Evolutionary conservation across 2,888 invertebrate species (phyloP).

Genomic region (Drosophila barbarae): DNA sequence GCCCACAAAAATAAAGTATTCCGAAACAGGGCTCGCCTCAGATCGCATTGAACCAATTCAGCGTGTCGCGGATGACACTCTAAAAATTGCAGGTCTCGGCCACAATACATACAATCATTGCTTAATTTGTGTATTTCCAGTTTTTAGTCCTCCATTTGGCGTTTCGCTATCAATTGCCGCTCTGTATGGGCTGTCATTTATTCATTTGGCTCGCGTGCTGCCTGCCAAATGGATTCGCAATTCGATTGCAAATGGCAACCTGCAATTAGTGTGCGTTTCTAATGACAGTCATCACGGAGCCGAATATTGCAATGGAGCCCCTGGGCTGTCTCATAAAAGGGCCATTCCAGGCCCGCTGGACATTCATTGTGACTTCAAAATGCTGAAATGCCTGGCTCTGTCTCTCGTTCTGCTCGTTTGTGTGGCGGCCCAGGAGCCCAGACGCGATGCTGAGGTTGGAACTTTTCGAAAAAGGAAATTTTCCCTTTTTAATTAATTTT

Average conservation of each 20-base stretch:
- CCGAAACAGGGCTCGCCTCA: neutral
- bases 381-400: conserved; percentile 31
- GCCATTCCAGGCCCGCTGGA: neutral
- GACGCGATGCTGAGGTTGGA: conserved; percentile 38
- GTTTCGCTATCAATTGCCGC: conserved; percentile 49
- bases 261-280: conserved; percentile 46
- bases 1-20: conserved; percentile 44
- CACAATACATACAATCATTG: conserved; percentile 45
- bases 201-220: conserved; percentile 42
- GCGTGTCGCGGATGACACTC: conserved; percentile 29
- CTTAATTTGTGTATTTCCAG: conserved; percentile 50
- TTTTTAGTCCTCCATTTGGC: conserved; percentile 47
- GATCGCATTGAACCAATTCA: conserved; percentile 23
- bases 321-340: conserved; percentile 34
- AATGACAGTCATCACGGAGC: conserved; percentile 42
- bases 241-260: conserved; percentile 44
- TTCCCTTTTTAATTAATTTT: neutral
- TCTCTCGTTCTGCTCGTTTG: conserved; percentile 10
- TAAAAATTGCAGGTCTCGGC: conserved; percentile 23
- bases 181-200: conserved; percentile 45
- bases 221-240: conserved; percentile 35
- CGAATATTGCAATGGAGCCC: conserved; percentile 17
- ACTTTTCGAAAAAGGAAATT: neutral
- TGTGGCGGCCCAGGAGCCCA: conserved; percentile 29
- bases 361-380: conserved; percentile 19